phyloP scores from a whole-genome alignment of 1,140 invertebrate genomes.

The Microvelia longipes region DNA sequence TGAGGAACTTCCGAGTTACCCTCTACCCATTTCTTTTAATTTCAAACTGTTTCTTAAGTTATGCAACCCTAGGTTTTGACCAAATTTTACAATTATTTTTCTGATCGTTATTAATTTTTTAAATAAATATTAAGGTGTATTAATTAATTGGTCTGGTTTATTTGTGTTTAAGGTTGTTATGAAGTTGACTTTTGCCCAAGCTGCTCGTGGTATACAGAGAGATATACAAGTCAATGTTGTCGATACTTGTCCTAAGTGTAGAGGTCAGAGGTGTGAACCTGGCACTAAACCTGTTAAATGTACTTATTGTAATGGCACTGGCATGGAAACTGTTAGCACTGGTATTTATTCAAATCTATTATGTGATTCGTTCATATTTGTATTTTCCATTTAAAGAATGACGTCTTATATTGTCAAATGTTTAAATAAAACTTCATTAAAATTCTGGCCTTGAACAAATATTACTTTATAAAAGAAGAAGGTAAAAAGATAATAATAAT shows the following conservation, averaged over 20 bases:
- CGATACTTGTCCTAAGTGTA: constrained; percentile 81
- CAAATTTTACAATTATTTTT: too few relatives aligned
- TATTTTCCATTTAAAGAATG: background rate
- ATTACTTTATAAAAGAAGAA: too few relatives aligned
- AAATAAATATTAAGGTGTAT: too few relatives aligned
- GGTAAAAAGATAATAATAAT: too few relatives aligned
- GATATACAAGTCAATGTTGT: constrained; percentile 81
- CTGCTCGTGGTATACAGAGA: constrained; percentile 89
- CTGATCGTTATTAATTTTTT: too few relatives aligned
- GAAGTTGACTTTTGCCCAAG: constrained; percentile 86
- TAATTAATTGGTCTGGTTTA: too few relatives aligned
- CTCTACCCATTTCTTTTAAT: too few relatives aligned
- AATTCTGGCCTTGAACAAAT: background rate
- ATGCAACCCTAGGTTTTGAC: too few relatives aligned
- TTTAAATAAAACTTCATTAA: too few relatives aligned
- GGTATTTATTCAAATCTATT: constrained; percentile 26
- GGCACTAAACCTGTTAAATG: constrained; percentile 79
- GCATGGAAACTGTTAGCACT: constrained; percentile 79
- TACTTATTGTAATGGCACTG: constrained; percentile 90
- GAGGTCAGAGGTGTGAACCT: constrained; percentile 64
- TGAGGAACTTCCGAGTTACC: too few relatives aligned
- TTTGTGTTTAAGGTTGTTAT: constrained; percentile 49
- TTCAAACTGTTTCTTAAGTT: too few relatives aligned
- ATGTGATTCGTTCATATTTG: background rate
- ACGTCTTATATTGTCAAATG: background rate